Evolutionary conservation across 2,888 invertebrate genomes (phyloP).

Genomic region (Hesperia comma): DNA sequence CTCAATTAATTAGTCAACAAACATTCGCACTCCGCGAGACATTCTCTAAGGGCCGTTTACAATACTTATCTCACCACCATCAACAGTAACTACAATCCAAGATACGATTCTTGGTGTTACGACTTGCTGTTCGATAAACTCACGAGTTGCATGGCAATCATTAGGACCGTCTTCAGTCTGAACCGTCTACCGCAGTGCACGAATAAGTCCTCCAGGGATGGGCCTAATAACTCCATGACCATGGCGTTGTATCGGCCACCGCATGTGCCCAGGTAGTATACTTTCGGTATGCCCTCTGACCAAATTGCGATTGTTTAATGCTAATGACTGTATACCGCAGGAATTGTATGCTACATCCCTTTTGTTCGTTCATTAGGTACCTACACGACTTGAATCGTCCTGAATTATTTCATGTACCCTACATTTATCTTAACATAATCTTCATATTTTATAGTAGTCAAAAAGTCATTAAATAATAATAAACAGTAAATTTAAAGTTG

Average conservation of each 20-base stretch:
- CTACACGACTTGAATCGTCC: too few relatives aligned
- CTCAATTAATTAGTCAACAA: too few relatives aligned
- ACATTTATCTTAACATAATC: too few relatives aligned
- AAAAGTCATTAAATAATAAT: too few relatives aligned
- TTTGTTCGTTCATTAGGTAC: too few relatives aligned
- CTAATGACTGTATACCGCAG: not conserved
- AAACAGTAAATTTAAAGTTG: too few relatives aligned
- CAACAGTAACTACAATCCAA: conserved; percentile 2
- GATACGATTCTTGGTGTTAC: conserved; percentile 36
- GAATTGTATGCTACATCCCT: too few relatives aligned
- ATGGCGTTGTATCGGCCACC: conserved; percentile 99
- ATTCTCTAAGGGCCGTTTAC: not conserved
- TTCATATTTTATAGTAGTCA: too few relatives aligned
- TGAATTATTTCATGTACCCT: too few relatives aligned
- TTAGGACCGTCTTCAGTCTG: conserved; percentile 98
- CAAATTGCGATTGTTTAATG: conserved; percentile 53
- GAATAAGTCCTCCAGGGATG: conserved; percentile 99
- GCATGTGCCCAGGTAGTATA: conserved; percentile 99
- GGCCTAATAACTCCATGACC: conserved; percentile 99
- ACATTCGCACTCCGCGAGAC: too few relatives aligned
- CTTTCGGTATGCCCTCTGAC: conserved; percentile 99
- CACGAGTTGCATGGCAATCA: conserved; percentile 98
- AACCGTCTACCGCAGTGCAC: conserved; percentile 99
- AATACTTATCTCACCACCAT: not conserved
- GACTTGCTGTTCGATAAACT: conserved; percentile 70